These are phyloP conservation scores for Myanophis thanlyinensis DNA, from an alignment of 2,113 vertebrate genomes.

Conservation along the genomic window DNA sequence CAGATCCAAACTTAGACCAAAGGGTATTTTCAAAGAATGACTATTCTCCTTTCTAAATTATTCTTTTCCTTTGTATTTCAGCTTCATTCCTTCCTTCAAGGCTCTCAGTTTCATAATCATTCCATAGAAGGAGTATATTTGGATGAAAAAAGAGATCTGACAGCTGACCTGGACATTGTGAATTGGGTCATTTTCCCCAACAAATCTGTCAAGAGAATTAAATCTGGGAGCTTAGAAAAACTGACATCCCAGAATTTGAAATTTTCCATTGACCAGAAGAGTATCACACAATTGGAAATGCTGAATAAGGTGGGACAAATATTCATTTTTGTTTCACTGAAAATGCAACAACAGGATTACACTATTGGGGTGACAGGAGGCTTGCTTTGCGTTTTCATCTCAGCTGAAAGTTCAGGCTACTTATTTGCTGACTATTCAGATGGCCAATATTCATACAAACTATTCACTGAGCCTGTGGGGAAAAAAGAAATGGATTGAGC, in stretches of 20 bases:
- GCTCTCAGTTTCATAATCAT: neutral
- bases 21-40: neutral
- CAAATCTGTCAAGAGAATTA: neutral
- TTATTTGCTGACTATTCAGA: neutral
- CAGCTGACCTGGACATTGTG: neutral
- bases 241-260: neutral
- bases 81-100: neutral
- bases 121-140: neutral
- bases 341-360: neutral
- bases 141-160: neutral
- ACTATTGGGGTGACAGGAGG: neutral
- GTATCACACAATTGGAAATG: neutral
- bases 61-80: neutral
- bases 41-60: neutral
- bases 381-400: neutral
- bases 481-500: no score
- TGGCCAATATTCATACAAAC: neutral
- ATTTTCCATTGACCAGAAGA: neutral
- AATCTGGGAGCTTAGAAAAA: neutral
- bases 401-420: neutral
- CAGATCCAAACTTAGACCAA: neutral
- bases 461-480: no score
- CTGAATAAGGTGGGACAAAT: neutral
- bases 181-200: neutral
- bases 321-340: neutral